phyloP scores from a whole-genome alignment of 2,888 invertebrate genomes.

The Parnassius orleans region DNA sequence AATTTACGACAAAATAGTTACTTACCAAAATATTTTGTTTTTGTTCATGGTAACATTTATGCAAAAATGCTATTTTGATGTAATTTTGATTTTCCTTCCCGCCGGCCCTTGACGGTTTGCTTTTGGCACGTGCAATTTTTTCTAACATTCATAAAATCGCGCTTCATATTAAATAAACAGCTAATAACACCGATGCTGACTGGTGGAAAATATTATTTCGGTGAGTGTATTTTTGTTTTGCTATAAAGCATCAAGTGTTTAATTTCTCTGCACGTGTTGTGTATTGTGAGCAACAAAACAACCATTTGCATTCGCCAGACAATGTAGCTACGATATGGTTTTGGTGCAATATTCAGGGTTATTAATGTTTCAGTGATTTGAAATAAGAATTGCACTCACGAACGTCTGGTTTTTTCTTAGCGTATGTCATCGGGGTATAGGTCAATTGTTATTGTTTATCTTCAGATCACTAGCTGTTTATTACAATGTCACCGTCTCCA shows the following conservation, averaged over 20 bases:
- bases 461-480: constrained; percentile 66
- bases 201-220: constrained; percentile 60
- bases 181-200: constrained; percentile 68
- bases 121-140: constrained; percentile 78
- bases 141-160: constrained; percentile 52
- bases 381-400: constrained; percentile 28
- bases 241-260: constrained; percentile 43
- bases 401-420: constrained; percentile 17
- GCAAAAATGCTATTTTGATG: constrained; percentile 42
- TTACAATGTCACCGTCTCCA: constrained; percentile 70
- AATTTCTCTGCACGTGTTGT: constrained; percentile 72
- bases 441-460: constrained; percentile 79
- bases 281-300: constrained; percentile 65
- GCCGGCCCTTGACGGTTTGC: constrained; percentile 76
- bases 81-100: constrained; percentile 70
- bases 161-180: constrained; percentile 47
- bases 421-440: constrained; percentile 35
- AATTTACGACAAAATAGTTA: too few relatives aligned
- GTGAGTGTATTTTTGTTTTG: constrained; percentile 56
- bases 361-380: constrained; percentile 20
- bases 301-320: constrained; percentile 71
- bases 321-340: constrained; percentile 76
- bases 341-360: constrained; percentile 32
- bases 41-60: constrained; percentile 43
- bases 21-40: not conserved